Conservation (phyloP, 2,113 vertebrate genomes). For the Acanthisitta chloris region DNA sequence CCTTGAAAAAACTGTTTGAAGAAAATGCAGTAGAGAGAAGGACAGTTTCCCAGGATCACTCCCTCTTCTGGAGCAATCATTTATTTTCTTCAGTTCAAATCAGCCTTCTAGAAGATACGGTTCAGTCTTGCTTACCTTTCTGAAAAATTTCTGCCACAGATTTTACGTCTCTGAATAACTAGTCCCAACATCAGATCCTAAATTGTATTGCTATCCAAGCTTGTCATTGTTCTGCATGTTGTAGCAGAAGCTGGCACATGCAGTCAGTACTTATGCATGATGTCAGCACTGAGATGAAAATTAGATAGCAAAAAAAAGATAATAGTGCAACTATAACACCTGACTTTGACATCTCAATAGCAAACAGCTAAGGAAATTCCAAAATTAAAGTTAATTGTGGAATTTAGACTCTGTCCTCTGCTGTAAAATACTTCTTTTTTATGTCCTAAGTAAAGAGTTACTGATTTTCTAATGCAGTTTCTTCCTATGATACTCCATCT, state of each 20-base stretch:
- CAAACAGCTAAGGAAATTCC: background rate
- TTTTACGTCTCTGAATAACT: background rate
- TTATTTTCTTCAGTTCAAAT: background rate
- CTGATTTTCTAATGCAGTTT: background rate
- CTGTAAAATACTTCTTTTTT: background rate
- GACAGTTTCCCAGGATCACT: background rate
- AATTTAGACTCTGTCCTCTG: background rate
- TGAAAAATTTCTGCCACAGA: background rate
- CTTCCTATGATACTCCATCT: background rate
- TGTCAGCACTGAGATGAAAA: background rate
- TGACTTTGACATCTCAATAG: background rate
- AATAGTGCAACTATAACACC: background rate
- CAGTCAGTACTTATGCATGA: background rate
- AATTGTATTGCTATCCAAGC: fast-evolving
- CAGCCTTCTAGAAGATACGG: background rate
- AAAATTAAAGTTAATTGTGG: background rate
- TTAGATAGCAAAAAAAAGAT: background rate
- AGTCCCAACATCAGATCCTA: background rate
- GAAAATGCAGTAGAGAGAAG: background rate
- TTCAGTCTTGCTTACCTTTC: background rate
- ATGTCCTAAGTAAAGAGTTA: background rate
- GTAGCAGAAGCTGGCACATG: background rate
- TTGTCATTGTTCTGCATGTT: background rate
- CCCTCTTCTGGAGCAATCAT: background rate
- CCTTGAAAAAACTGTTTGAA: background rate